These are phyloP conservation scores for Danaus melanippus DNA, from an alignment of 1,140 invertebrate genomes.

Conservation along the genomic window DNA sequence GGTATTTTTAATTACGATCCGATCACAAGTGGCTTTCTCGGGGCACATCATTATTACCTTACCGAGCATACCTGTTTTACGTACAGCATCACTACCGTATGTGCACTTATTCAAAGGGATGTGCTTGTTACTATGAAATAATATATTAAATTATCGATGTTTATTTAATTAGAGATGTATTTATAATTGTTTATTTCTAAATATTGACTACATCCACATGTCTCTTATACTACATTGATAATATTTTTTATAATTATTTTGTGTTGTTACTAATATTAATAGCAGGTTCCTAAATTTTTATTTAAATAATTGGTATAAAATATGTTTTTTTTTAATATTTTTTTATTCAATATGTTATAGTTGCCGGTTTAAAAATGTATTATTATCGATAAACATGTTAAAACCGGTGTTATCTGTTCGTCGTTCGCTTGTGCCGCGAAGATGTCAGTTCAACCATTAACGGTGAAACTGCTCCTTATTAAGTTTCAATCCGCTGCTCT, in stretches of 20 bases:
- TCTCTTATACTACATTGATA: no score
- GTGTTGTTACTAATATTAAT: no score
- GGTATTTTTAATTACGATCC: slow-evolving; percentile 24
- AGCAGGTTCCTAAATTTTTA: no score
- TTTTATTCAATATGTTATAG: no score
- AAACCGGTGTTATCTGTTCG: slow-evolving; percentile 33
- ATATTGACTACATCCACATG: no score
- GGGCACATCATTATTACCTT: slow-evolving; percentile 49
- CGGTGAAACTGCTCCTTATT: slow-evolving; percentile 49
- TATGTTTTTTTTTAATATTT: no score
- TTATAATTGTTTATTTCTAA: no score
- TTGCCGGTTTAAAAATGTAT: not conserved
- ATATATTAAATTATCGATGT: no score
- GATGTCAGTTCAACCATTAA: slow-evolving; percentile 50
- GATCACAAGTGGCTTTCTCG: slow-evolving; percentile 37
- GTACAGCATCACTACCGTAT: slow-evolving; percentile 54
- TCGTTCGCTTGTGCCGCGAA: slow-evolving; percentile 36
- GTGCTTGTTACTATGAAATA: slow-evolving; percentile 3
- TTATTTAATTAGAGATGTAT: no score
- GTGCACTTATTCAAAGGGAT: slow-evolving; percentile 45
- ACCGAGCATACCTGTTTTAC: slow-evolving; percentile 54
- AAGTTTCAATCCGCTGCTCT: slow-evolving; percentile 36
- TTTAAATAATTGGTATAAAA: no score
- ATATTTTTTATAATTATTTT: no score
- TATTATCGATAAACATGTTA: slow-evolving; percentile 12